These are phyloP conservation scores for Gymnobelideus leadbeateri DNA, from an alignment of 2,113 vertebrate genomes.

Conservation along the genomic window DNA sequence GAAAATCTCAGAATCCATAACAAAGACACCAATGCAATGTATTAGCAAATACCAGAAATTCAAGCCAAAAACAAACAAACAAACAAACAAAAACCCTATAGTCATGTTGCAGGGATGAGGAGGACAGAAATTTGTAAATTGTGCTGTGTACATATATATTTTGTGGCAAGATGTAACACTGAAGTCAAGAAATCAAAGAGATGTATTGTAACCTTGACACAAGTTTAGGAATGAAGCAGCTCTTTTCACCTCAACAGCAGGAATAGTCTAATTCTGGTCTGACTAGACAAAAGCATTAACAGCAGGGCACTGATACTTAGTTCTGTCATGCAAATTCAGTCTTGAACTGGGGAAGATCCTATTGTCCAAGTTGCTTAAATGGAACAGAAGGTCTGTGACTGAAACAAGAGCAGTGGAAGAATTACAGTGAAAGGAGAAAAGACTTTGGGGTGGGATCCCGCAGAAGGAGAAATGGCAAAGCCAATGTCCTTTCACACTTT, in stretches of 20 bases:
- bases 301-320: neutral
- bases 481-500: slow-evolving; percentile 68
- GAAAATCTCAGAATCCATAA: slow-evolving; percentile 59
- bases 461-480: slow-evolving; percentile 66
- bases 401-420: slow-evolving; percentile 36
- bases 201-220: slow-evolving; percentile 56
- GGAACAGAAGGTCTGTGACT: slow-evolving; percentile 45
- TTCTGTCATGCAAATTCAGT: slow-evolving; percentile 64
- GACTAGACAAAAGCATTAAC: slow-evolving; percentile 42
- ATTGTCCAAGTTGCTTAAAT: slow-evolving; percentile 52
- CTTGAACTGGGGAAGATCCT: slow-evolving; percentile 42
- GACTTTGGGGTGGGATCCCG: neutral
- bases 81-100: neutral
- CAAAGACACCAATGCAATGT: slow-evolving; percentile 44
- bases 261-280: slow-evolving; percentile 57
- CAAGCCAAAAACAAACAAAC: slow-evolving; percentile 55
- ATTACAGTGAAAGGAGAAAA: slow-evolving; percentile 29
- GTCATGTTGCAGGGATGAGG: slow-evolving; percentile 48
- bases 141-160: slow-evolving; percentile 37
- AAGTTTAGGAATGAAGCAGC: slow-evolving; percentile 52
- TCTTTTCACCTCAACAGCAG: slow-evolving; percentile 56
- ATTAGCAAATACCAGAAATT: slow-evolving; percentile 54
- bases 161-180: slow-evolving; percentile 54
- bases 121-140: slow-evolving; percentile 32
- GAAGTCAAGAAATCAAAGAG: slow-evolving; percentile 58